Evolutionary conservation across 2,797 vertebrate genomes (phyloP).

Genomic region (Emydoidea blandingii): DNA sequence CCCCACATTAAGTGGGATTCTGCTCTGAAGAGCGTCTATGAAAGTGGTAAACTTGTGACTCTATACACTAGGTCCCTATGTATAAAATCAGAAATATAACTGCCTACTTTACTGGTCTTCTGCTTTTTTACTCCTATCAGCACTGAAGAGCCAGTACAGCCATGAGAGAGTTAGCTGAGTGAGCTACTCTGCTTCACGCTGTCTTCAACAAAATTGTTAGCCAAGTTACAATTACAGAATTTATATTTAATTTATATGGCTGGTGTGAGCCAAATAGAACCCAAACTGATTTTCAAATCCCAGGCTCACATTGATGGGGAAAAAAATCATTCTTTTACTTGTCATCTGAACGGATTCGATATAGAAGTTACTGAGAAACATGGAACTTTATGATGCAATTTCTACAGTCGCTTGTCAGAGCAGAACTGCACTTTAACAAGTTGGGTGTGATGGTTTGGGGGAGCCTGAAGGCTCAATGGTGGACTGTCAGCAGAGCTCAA

Average conservation of each 20-base stretch:
- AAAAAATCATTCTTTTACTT: neutral
- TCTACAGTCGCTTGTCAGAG: neutral
- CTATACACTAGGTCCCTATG: fast-evolving
- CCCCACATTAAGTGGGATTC: fast-evolving
- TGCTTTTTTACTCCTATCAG: neutral
- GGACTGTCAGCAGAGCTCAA: neutral
- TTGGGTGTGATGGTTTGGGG: too few relatives aligned
- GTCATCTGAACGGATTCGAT: neutral
- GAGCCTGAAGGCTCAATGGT: too few relatives aligned
- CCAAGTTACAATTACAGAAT: neutral
- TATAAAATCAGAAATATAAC: neutral
- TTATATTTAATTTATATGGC: neutral
- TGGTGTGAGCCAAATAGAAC: neutral
- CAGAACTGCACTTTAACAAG: too few relatives aligned
- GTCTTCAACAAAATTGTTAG: neutral
- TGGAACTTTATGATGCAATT: neutral
- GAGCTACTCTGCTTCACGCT: neutral
- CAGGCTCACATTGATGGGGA: neutral
- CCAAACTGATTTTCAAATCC: neutral
- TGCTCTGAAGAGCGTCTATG: fast-evolving
- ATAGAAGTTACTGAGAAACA: neutral
- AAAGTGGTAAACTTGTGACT: neutral
- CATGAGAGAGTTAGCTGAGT: neutral
- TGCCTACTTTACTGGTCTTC: neutral
- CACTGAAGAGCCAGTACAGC: neutral